These are phyloP conservation scores for Zaprionus davidi DNA, from an alignment of 1,140 invertebrate species.

Conservation along the genomic window DNA sequence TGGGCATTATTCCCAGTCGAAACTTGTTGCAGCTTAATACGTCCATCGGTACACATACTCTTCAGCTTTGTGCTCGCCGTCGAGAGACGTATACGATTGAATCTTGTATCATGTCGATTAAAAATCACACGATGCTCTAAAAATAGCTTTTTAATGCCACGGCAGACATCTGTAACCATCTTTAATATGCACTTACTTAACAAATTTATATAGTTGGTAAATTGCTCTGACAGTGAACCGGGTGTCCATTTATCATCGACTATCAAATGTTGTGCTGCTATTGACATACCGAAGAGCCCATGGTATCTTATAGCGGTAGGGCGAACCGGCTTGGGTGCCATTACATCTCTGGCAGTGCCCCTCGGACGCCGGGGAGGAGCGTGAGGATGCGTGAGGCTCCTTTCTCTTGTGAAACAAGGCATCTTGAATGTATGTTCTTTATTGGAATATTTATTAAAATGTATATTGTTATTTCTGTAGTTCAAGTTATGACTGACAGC, in stretches of 20 bases:
- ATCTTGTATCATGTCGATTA: constrained; percentile 60
- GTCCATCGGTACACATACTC: constrained; percentile 68
- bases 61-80: constrained; percentile 55
- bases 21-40: constrained; percentile 67
- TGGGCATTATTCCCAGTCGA: constrained; percentile 62
- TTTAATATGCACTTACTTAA: constrained; percentile 53
- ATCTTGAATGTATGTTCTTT: constrained; percentile 10
- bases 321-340: constrained; percentile 73
- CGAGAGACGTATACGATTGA: constrained; percentile 49
- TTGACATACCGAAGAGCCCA: constrained; percentile 71
- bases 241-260: constrained; percentile 71
- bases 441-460: not conserved
- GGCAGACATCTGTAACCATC: not conserved
- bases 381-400: not conserved
- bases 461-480: too few species aligned
- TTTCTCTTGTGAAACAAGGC: constrained; percentile 29
- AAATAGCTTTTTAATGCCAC: not conserved
- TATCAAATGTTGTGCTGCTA: constrained; percentile 67
- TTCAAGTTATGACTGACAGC: too few species aligned
- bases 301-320: constrained; percentile 64
- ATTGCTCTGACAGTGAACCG: constrained; percentile 64
- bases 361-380: not conserved
- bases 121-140: constrained; percentile 59
- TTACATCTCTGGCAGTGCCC: constrained; percentile 15
- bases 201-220: constrained; percentile 59